Conservation (phyloP, 2,888 invertebrate genomes). For the Hemicrepidius hirtus region DNA sequence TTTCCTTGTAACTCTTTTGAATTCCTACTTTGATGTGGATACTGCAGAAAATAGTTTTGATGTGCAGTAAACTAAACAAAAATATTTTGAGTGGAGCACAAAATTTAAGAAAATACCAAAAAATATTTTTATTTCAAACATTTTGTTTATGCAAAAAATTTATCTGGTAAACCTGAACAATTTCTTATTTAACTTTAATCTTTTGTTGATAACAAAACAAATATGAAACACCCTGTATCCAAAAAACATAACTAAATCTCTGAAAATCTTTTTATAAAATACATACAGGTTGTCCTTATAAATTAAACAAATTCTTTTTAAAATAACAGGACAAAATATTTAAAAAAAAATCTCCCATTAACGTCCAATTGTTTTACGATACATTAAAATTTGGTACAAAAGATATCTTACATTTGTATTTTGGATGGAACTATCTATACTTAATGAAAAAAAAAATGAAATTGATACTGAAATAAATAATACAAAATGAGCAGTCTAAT, state of each 20-base stretch:
- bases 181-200: no score
- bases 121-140: no score
- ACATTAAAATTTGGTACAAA: slow-evolving; percentile 50
- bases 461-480: slow-evolving; percentile 46
- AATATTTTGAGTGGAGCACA: no score
- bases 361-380: slow-evolving; percentile 17
- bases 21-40: no score
- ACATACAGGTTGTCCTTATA: slow-evolving; percentile 15
- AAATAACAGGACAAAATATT: background rate
- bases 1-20: no score
- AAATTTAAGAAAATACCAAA: no score
- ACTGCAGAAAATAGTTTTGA: no score
- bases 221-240: background rate
- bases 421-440: slow-evolving; percentile 50
- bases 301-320: background rate
- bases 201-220: no score
- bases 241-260: slow-evolving; percentile 25
- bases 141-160: no score
- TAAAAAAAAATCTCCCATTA: slow-evolving; percentile 17
- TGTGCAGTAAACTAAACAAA: no score
- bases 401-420: slow-evolving; percentile 51
- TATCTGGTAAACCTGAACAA: no score
- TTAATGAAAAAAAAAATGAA: slow-evolving; percentile 40
- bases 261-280: slow-evolving; percentile 15
- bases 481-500: slow-evolving; percentile 49